Conservation (phyloP, 2,113 vertebrate species). For the Forbesichthys agassizii region DNA sequence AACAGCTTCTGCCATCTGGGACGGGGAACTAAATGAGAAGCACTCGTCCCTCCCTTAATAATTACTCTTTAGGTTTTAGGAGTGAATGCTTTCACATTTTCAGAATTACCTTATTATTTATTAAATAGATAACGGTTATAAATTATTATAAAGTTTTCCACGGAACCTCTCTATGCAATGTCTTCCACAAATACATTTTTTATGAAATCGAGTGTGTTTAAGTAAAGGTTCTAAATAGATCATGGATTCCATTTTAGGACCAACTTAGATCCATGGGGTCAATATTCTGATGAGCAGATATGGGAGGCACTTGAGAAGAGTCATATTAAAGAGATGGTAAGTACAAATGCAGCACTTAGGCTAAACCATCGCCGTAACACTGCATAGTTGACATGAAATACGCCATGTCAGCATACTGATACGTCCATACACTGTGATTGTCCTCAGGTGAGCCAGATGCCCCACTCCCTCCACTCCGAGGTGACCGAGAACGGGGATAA, state of each 20-base stretch:
- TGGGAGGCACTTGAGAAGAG: slow-evolving; percentile 81
- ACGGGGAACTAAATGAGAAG: background rate
- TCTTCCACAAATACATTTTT: background rate
- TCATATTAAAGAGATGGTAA: slow-evolving; percentile 79
- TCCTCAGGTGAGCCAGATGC: slow-evolving; percentile 75
- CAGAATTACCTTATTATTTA: background rate
- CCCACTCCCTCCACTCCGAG: slow-evolving; percentile 75
- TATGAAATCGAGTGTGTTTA: background rate
- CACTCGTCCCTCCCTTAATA: background rate
- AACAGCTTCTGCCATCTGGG: too few species aligned
- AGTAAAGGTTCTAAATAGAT: too few species aligned
- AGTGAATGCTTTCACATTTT: background rate
- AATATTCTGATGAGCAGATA: slow-evolving; percentile 76
- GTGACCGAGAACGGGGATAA: slow-evolving; percentile 83
- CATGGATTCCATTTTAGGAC: slow-evolving; percentile 58
- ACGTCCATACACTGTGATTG: slow-evolving; percentile 10
- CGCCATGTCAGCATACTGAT: background rate
- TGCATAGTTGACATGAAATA: background rate
- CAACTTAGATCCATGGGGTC: slow-evolving; percentile 79
- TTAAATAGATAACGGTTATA: background rate
- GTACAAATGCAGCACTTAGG: slow-evolving; percentile 14
- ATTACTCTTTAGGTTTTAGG: background rate
- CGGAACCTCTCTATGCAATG: background rate
- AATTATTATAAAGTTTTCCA: background rate
- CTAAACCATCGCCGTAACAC: background rate